Base-by-base conservation (phyloP, 2,113 vertebrate species). In the Nanorana parkeri region DNA sequence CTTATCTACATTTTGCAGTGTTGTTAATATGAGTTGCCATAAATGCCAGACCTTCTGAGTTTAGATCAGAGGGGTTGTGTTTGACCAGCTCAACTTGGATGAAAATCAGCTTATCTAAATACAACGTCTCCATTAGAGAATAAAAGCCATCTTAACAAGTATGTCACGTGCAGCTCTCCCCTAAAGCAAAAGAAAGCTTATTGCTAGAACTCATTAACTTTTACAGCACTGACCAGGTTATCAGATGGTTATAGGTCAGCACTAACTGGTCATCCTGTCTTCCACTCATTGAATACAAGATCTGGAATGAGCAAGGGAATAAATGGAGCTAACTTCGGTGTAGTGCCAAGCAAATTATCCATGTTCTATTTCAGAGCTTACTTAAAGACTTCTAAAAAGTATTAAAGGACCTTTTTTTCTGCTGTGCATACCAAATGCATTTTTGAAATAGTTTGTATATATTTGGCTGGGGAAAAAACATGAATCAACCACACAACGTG, bases 371-470 rank as follows among this genome's bases (percentile, higher is more conserved):
- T 60, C 19, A 26, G n/a, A 11, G 19, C 10, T 58, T 15, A 17
- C 71, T 63, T 24, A 63, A 24, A 41, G 41, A 63, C 23, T 24
- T 15, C 8, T 63, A 63, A 63, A 63, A 58, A 72, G 19, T 52
- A 81, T 73, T 73, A 64, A 32, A 55, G 15, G n/a, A 20, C 79
- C 58, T 56, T 55, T 15, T 47, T n/a, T 73, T 20, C 51, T 26
- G 58, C 41, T 55, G 29, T 28, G 28, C 36, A 17, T 72, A 65
- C 65, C 26, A 74, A 74, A 66, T 81, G 69, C 68, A 79, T 80
- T 69, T 80, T 69, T 80, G 36, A 23, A 58, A 80, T 80, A 80
- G 17, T 80, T 80, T 80, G 66, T 26, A 80, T 80, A 80, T 80
- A 80, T 80, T 69, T 80, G 78, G 78, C 78, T 69, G 36, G 65